phyloP scores from a whole-genome alignment of 2,113 vertebrate genomes.

The Microtus oregoni region DNA sequence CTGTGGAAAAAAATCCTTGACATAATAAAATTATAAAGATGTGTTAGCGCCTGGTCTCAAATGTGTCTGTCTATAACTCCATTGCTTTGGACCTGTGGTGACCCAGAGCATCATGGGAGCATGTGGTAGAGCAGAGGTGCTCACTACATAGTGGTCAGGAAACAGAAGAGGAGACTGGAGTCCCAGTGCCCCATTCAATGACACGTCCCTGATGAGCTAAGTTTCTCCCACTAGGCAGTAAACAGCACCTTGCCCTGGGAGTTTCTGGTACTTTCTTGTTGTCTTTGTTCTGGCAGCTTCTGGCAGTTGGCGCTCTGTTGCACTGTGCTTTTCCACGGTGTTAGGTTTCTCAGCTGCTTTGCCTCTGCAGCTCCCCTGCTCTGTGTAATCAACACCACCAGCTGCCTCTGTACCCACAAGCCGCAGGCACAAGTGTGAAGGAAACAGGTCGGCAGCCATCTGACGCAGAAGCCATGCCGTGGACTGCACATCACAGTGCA shows the following conservation, averaged over 20 bases:
- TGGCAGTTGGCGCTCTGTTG: not conserved
- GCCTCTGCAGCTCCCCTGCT: not conserved
- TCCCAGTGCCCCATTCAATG: not conserved
- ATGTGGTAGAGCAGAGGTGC: not conserved
- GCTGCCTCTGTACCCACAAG: not conserved
- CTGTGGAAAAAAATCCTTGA: not conserved
- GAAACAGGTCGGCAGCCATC: not conserved
- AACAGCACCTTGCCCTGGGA: not conserved
- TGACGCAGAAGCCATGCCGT: not conserved
- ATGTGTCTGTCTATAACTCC: not conserved
- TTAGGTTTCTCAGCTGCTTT: not conserved
- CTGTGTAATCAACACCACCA: not conserved
- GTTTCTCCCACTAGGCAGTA: not conserved
- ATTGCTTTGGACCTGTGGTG: not conserved
- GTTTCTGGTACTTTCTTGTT: constrained; percentile 4
- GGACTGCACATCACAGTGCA: not conserved
- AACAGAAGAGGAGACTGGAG: not conserved
- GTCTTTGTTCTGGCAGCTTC: constrained; percentile 1
- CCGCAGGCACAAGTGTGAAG: not conserved
- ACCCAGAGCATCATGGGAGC: not conserved
- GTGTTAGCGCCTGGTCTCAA: not conserved
- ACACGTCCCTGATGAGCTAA: not conserved
- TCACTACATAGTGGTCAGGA: not conserved
- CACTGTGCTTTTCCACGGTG: not conserved
- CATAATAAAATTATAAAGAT: not conserved